Conservation (phyloP, 2,888 invertebrate genomes). For the Pseudolycoriella hygida region DNA sequence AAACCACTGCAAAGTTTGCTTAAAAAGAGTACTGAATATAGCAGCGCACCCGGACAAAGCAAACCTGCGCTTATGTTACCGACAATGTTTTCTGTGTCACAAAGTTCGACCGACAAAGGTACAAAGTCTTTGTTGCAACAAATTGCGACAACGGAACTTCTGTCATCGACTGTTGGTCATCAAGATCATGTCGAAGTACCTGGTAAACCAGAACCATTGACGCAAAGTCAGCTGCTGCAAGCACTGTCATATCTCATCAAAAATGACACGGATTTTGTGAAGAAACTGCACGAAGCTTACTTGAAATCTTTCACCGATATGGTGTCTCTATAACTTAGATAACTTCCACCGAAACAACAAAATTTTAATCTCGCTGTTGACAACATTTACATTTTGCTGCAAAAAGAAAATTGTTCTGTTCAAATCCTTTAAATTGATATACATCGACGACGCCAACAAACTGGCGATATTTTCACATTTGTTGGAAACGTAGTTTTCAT, state of each 20-base stretch:
- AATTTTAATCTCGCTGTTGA: too few species aligned
- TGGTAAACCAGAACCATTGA: conserved; percentile 50
- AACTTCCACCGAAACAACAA: too few species aligned
- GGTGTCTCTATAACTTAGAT: conserved; percentile 19
- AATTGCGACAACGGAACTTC: conserved; percentile 2
- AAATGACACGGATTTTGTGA: conserved; percentile 75
- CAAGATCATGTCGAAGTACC: not conserved
- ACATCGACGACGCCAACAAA: too few species aligned
- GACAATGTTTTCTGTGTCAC: conserved; percentile 49
- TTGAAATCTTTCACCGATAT: conserved; percentile 65
- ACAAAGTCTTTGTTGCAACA: too few species aligned
- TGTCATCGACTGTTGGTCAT: not conserved
- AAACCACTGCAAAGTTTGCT: conserved; percentile 8
- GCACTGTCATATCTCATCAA: conserved; percentile 74
- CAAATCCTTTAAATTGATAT: too few species aligned
- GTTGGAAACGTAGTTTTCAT: too few species aligned
- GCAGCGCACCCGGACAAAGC: conserved; percentile 24
- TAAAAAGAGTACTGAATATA: conserved; percentile 7
- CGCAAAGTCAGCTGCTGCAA: conserved; percentile 74
- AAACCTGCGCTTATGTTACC: conserved; percentile 72
- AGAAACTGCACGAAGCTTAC: conserved; percentile 82
- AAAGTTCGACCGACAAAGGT: too few species aligned
- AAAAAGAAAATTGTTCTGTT: too few species aligned
- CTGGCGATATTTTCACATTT: too few species aligned
- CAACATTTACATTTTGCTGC: too few species aligned